phyloP scores from a whole-genome alignment of 2,797 vertebrate species.

The Antennarius maculatus region DNA sequence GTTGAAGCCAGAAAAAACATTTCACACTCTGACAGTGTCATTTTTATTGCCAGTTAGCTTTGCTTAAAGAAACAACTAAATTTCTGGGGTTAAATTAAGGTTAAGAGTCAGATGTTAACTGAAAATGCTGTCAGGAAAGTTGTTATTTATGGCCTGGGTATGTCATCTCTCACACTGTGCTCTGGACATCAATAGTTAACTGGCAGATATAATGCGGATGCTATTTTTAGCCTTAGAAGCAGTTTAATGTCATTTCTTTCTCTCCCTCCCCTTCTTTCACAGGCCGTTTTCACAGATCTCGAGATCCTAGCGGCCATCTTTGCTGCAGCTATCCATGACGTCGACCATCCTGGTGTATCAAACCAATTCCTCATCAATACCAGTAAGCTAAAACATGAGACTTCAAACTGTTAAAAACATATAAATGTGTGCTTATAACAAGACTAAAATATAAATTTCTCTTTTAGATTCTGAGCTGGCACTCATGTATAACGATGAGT shows the following conservation, averaged over 20 bases:
- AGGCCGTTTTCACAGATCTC: constrained; percentile 98
- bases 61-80: not conserved
- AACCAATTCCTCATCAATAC: constrained; percentile 99
- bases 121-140: not conserved
- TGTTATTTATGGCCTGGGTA: not conserved
- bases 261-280: constrained; percentile 18
- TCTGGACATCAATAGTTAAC: constrained; percentile 6
- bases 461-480: constrained; percentile 94
- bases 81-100: constrained; percentile 1
- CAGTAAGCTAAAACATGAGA: constrained; percentile 83
- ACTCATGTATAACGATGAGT: constrained; percentile 98
- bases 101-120: not conserved
- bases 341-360: constrained; percentile 98
- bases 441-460: not conserved
- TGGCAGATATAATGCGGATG: not conserved
- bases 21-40: not conserved
- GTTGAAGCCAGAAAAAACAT: not conserved
- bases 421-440: constrained; percentile 2
- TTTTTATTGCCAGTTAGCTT: constrained; percentile 1
- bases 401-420: no score
- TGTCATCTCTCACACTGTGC: not conserved
- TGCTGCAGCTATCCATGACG: constrained; percentile 96
- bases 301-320: constrained; percentile 98
- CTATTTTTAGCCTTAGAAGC: constrained; percentile 1
- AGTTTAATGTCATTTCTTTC: not conserved